Evolutionary conservation across 2,888 invertebrate genomes (phyloP).

Genomic region (Congeria kusceri): DNA sequence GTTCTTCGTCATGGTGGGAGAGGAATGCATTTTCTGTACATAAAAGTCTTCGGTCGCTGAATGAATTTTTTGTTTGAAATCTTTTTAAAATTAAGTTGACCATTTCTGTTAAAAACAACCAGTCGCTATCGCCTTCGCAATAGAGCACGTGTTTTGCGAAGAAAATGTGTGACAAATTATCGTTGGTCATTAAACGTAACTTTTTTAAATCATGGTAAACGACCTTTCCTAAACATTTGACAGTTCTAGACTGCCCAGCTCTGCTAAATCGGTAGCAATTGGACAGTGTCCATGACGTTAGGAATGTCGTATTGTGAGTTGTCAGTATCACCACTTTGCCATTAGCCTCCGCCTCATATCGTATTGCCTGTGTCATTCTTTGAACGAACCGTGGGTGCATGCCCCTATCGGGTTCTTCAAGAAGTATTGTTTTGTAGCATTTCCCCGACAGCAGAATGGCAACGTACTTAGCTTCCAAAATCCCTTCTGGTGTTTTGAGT

Average conservation of each 20-base stretch:
- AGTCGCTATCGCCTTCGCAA: conserved; percentile 20
- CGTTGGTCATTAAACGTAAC: conserved; percentile 2
- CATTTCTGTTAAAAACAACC: conserved; percentile 11
- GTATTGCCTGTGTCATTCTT: conserved; percentile 19
- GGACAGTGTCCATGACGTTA: conserved; percentile 12
- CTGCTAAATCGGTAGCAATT: background rate
- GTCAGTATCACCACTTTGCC: conserved; percentile 31
- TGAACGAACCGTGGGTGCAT: conserved; percentile 63
- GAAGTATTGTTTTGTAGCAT: conserved; percentile 34
- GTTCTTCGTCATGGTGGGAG: no score
- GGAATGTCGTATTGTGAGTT: conserved; percentile 32
- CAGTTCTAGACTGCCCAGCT: background rate
- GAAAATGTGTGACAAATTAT: conserved; percentile 21
- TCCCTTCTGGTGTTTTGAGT: conserved; percentile 52
- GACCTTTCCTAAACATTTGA: background rate
- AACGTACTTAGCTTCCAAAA: conserved; percentile 43
- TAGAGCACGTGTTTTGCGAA: conserved; percentile 14
- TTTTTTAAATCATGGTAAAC: background rate
- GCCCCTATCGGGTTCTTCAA: conserved; percentile 54
- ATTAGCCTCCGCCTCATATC: background rate
- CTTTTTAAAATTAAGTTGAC: background rate
- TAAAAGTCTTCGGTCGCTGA: no score
- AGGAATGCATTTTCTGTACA: no score
- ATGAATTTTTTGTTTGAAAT: background rate
- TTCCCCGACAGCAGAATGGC: conserved; percentile 31